Evolutionary conservation across 64 coral and sea anemone genomes (phyloP).

Genomic region (Pachyseris speciosa): DNA sequence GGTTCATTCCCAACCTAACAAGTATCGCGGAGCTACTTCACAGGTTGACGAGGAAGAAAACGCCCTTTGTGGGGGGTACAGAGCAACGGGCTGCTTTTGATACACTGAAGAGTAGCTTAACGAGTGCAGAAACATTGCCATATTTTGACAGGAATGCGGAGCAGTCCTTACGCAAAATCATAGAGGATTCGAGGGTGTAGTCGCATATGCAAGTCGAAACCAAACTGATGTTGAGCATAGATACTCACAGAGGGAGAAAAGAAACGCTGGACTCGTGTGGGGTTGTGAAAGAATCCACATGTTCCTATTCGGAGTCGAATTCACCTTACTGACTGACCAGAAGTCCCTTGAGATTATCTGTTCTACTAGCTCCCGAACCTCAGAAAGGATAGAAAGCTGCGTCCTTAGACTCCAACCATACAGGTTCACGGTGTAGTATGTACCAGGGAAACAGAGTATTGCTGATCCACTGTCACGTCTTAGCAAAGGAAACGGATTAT

Average conservation of each 20-base stretch:
- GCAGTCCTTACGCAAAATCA: conserved; percentile 48
- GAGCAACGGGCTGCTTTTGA: conserved; percentile 54
- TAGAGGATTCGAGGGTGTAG: background rate
- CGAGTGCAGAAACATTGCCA: conserved; percentile 14
- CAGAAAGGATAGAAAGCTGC: conserved; percentile 56
- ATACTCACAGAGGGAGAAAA: conserved; percentile 64
- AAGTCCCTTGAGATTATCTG: conserved; percentile 69
- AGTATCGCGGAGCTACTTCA: conserved; percentile 1
- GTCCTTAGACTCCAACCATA: conserved; percentile 40
- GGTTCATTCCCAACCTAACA: background rate
- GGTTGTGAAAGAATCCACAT: conserved; percentile 32
- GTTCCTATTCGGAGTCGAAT: conserved; percentile 51
- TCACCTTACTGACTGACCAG: conserved; percentile 42
- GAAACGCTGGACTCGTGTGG: background rate
- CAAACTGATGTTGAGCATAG: conserved; percentile 36
- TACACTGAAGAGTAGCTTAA: background rate
- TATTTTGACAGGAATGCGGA: conserved; percentile 72
- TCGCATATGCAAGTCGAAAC: conserved; percentile 34
- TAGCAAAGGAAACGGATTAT: background rate
- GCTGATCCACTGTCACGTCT: conserved; percentile 1
- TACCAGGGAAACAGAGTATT: conserved; percentile 22
- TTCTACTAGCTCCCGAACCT: conserved; percentile 2
- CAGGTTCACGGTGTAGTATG: conserved; percentile 16
- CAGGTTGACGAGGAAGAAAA: conserved; percentile 10
- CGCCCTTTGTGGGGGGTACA: conserved; percentile 13